Base-by-base conservation (phyloP, 1,140 invertebrate species). In the Microvelia longipes region DNA sequence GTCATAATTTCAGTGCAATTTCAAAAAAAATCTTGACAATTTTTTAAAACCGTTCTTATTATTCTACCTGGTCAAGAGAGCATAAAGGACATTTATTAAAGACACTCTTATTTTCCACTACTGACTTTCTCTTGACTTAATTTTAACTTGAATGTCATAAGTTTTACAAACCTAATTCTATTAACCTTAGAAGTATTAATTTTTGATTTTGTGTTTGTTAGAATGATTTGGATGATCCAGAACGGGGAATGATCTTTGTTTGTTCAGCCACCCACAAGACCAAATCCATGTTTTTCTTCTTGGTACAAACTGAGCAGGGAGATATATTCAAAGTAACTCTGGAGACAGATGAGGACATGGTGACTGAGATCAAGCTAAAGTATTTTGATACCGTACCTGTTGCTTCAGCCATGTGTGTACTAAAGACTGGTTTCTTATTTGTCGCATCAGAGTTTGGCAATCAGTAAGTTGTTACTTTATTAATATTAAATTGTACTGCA, bases 361-460 rank as follows among this genome's bases (percentile, higher is more conserved):
- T 99, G 0, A 98, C 94, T 0, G 97, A 99, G 83, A 98, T 99
- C 70, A 96, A 96, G 77, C 80, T 99, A 0, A 99, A 99, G 79
- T 99, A 99, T 81, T 99, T 99, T 82, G 98, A 99, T 77, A 99
- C 98, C 25, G 95, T 98, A 1, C 95, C 98, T 24, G 93, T 98
- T 2, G 94, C 97, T 0, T 86, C 91, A 1, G 86, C 94, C 1
- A 92, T 99, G 91, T 98, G 95, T 83, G 96, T 99, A 27, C 80
- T 99, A 2, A 98, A 98, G 79, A 98, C 96, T 71, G 98, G 98
- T 2, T 99, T 99, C 78, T 82, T 99, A 0, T 99, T 99, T 83
- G 92, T 98, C 11, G 96, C 96, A 2, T 93, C 93, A 65, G 98
- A 99, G 84, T 99, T 99, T 88, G 98, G 97, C 73, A 99, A 99